A percentile compares a stretch with the other conserved stretches of the same genome.
Conservation (phyloP, 1,140 invertebrate genomes). For the Bicyclus anynana region DNA sequence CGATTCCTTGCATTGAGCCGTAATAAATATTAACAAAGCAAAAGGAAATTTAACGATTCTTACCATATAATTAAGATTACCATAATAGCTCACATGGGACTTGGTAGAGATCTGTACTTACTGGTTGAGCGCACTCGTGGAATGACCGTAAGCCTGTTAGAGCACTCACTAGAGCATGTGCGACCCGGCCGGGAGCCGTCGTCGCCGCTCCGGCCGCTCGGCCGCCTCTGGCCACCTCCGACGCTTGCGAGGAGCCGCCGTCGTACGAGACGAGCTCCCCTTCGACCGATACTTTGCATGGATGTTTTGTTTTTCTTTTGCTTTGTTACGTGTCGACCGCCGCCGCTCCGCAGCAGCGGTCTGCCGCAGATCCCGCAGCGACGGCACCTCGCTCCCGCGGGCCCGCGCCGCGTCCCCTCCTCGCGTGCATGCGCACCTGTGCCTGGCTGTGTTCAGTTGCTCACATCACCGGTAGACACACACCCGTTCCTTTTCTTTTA, state of each 20-base stretch:
- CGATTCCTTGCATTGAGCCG: slow-evolving; percentile 66
- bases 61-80: slow-evolving; percentile 37
- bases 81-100: slow-evolving; percentile 56
- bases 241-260: slow-evolving; percentile 53
- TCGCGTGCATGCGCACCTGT: slow-evolving; percentile 75
- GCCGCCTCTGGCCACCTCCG: slow-evolving; percentile 45
- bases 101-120: slow-evolving; percentile 63
- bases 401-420: slow-evolving; percentile 60
- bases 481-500: slow-evolving; percentile 70
- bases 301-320: slow-evolving; percentile 75
- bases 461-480: slow-evolving; percentile 76
- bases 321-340: slow-evolving; percentile 73
- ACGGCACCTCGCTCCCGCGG: slow-evolving; percentile 45
- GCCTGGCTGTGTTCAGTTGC: slow-evolving; percentile 77
- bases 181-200: slow-evolving; percentile 18
- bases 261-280: slow-evolving; percentile 52
- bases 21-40: slow-evolving; percentile 72
- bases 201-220: slow-evolving; percentile 35
- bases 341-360: slow-evolving; percentile 62
- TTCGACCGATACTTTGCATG: slow-evolving; percentile 59
- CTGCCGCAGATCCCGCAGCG: slow-evolving; percentile 37
- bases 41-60: slow-evolving; percentile 64
- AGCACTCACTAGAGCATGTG: slow-evolving; percentile 69
- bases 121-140: slow-evolving; percentile 69
- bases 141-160: slow-evolving; percentile 73